These are phyloP conservation scores for Drosophila infuscata DNA, from an alignment of 2,888 invertebrate genomes.

Conservation along the genomic window DNA sequence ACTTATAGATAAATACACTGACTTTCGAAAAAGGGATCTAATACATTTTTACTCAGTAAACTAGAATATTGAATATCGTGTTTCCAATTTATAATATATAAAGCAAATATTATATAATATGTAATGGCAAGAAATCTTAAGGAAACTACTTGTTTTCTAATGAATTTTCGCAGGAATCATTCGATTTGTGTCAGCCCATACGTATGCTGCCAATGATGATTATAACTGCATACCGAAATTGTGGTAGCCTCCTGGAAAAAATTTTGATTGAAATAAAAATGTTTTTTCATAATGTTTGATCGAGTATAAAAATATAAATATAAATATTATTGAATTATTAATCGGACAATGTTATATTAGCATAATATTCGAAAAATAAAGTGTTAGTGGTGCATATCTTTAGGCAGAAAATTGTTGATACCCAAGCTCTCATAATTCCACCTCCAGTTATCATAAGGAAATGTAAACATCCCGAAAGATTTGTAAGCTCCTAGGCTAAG, in stretches of 20 bases:
- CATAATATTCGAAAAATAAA: background rate
- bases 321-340: background rate
- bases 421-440: too few relatives aligned
- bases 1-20: too few relatives aligned
- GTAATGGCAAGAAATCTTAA: background rate
- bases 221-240: background rate
- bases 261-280: background rate
- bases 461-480: background rate
- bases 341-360: background rate
- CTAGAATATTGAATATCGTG: background rate
- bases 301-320: background rate
- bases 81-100: background rate
- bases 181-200: background rate
- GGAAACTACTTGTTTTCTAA: background rate
- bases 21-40: background rate
- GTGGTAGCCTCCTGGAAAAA: background rate
- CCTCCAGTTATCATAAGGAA: too few relatives aligned
- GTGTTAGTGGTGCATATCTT: background rate
- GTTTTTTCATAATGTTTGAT: too few relatives aligned
- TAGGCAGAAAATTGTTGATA: background rate
- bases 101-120: background rate
- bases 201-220: slow-evolving; percentile 7
- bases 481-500: background rate
- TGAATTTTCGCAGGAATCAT: background rate
- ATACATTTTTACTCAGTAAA: background rate